Evolutionary conservation across 2,113 vertebrate genomes (phyloP), one percentile per base, ranked within the genome.

Genomic region (Gorsachius goisagi): DNA sequence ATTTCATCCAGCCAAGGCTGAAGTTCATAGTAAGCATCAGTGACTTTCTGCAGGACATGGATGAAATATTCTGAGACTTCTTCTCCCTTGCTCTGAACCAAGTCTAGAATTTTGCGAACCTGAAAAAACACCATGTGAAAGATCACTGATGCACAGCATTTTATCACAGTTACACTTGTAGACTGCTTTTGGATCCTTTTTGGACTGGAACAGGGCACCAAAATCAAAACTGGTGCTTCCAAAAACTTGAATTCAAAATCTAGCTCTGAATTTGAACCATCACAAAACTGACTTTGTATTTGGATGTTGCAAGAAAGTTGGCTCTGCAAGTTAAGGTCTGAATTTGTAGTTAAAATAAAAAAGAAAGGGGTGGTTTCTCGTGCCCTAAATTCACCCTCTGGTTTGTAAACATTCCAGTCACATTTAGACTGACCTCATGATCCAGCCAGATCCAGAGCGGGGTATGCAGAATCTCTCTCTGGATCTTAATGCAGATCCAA

Each of bases 1-100:
- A 99, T 98, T 66, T 99, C 98, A 41, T 97, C 78, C 82, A 99
- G 96, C 99, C 99, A 99, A 7, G 99, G 98, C 90, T 97, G 98
- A 64, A 99, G 98, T 91, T 99, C 98, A 77, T 99, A 97, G 71
- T 99, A 99, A 2, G 99, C 99, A 9, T 99, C 99, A 19, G 95
- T 85, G 11, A 99, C 98, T 88, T 98, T 98, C 89, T 99, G 98
- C 26, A 99, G 98, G 85, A 99, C 97, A 16, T 94, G 88, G 59
- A 99, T 35, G 28, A 99, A 98, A 96, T 98, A 99, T 30, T 99
- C 98, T 3, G 98, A 98, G 64, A 98, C 98, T 91, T 99, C 98
- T 76, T 99, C 99, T 16, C 99, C 99, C 97, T 99, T 99, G 97
- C 99, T 99, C 91, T 99, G 99, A 35, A 99, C 98, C 52, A 99